Percentiles rank a stretch among this genome's conserved stretches.
These are phyloP conservation scores for Sinella curviseta DNA, from an alignment of 1,140 invertebrate genomes.

Conservation along the genomic window DNA sequence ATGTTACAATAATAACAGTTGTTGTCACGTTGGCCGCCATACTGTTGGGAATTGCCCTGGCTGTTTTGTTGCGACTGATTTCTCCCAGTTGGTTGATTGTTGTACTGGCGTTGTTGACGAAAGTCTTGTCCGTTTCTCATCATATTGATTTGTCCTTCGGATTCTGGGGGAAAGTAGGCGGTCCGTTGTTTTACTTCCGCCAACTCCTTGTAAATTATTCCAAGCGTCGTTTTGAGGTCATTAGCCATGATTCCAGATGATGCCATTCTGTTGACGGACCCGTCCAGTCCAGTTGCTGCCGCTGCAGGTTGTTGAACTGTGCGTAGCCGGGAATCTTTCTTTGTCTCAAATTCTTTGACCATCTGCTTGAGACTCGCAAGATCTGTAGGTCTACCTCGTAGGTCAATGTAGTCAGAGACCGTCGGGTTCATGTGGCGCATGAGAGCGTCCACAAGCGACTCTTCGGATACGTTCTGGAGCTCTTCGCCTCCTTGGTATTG, in stretches of 20 bases:
- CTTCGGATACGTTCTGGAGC: background rate
- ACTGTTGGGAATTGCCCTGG: too few relatives aligned
- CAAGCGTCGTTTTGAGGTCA: background rate
- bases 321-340: background rate
- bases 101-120: too few relatives aligned
- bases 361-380: background rate
- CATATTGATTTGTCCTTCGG: background rate
- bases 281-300: background rate
- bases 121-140: too few relatives aligned
- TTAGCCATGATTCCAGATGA: background rate
- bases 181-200: background rate
- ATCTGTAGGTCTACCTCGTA: background rate
- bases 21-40: too few relatives aligned
- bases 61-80: too few relatives aligned
- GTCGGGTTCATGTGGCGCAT: background rate
- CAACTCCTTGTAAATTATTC: background rate
- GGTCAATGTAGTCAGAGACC: background rate
- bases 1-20: too few relatives aligned
- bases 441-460: background rate
- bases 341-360: background rate
- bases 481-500: background rate
- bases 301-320: background rate
- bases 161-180: background rate
- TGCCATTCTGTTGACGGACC: background rate
- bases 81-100: too few relatives aligned